phyloP scores from a whole-genome alignment of 1,140 invertebrate genomes.

The Drosophila neocordata region DNA sequence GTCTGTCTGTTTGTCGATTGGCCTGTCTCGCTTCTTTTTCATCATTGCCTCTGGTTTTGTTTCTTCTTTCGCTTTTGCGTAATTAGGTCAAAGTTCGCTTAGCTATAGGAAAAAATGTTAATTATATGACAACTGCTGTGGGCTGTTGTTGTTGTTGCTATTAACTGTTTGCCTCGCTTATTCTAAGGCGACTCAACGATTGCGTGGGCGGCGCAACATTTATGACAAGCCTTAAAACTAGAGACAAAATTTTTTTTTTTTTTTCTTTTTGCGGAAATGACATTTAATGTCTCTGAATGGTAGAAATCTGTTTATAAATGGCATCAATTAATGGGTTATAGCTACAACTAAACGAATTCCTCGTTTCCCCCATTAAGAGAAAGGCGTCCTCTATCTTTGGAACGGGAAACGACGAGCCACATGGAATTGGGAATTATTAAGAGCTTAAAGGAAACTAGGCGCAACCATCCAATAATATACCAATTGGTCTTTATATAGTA shows the following conservation, averaged over 20 bases:
- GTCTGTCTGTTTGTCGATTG: not conserved
- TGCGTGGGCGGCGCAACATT: conserved; percentile 43
- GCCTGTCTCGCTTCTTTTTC: not conserved
- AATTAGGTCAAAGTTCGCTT: conserved; percentile 56
- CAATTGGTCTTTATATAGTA: too few relatives aligned
- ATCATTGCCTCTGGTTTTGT: conserved; percentile 6
- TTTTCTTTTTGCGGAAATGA: conserved; percentile 3
- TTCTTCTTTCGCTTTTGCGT: conserved; percentile 3
- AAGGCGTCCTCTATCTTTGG: too few relatives aligned
- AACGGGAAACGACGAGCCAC: too few relatives aligned
- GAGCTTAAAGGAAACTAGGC: too few relatives aligned
- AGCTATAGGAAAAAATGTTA: conserved; percentile 49
- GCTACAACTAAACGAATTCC: not conserved
- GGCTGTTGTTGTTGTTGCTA: conserved; percentile 20
- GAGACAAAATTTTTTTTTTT: not conserved
- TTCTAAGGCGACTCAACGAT: not conserved
- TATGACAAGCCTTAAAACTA: conserved; percentile 44
- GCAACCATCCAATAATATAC: too few relatives aligned
- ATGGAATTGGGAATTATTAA: too few relatives aligned
- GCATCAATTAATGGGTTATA: not conserved
- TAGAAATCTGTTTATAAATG: conserved; percentile 10
- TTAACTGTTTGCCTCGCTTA: conserved; percentile 1
- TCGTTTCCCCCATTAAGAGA: not conserved
- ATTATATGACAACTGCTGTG: conserved; percentile 48
- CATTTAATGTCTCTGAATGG: conserved; percentile 1